phyloP scores from a whole-genome alignment of 2,888 invertebrate species.

The Tanaodytes sp. region DNA sequence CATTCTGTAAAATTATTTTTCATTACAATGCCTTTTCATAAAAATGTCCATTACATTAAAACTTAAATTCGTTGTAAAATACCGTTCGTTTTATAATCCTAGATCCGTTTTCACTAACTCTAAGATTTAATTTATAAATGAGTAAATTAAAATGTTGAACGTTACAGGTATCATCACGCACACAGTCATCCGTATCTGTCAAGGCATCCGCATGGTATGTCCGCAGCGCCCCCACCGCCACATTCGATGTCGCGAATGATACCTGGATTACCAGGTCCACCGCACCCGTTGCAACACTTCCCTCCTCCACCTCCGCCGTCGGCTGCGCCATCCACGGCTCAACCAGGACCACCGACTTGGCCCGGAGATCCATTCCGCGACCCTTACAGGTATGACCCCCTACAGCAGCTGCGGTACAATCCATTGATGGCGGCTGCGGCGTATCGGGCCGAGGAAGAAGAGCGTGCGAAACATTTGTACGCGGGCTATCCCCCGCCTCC shows the following conservation, averaged over 20 bases:
- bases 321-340: conserved; percentile 68
- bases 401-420: conserved; percentile 80
- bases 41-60: too few species aligned
- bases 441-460: conserved; percentile 82
- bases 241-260: conserved; percentile 76
- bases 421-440: conserved; percentile 84
- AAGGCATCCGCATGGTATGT: conserved; percentile 73
- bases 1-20: too few species aligned
- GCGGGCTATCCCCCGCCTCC: conserved; percentile 81
- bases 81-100: too few species aligned
- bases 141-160: too few species aligned
- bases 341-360: conserved; percentile 76
- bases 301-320: conserved; percentile 73
- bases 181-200: conserved; percentile 74
- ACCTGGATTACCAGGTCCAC: conserved; percentile 74
- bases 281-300: conserved; percentile 75
- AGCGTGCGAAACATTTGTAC: conserved; percentile 85
- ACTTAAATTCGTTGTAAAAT: too few species aligned
- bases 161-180: conserved; percentile 73
- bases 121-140: too few species aligned
- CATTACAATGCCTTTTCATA: too few species aligned
- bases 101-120: too few species aligned
- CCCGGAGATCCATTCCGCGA: conserved; percentile 81
- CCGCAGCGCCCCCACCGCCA: conserved; percentile 70
- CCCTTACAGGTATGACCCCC: conserved; percentile 80